phyloP scores from a whole-genome alignment of 64 coral and sea anemone genomes.

The Cladopsammia gracilis region DNA sequence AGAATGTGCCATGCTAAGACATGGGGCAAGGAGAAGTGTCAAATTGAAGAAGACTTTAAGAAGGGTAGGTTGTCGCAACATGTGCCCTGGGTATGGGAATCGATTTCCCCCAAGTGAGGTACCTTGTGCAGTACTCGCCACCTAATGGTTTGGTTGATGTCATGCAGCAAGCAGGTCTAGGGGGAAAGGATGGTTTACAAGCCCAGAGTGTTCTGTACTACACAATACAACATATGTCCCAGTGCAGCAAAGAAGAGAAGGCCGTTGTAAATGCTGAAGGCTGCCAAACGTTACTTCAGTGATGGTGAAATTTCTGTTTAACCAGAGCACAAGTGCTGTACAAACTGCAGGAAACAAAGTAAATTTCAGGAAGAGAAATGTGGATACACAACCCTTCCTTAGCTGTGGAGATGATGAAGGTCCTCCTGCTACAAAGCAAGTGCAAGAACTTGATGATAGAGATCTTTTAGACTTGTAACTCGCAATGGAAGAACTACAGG shows the following conservation, averaged over 20 bases:
- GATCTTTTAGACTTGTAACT: neutral
- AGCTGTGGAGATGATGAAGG: neutral
- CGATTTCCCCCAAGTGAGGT: too few species aligned
- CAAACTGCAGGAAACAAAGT: neutral
- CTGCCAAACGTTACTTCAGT: neutral
- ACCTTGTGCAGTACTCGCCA: too few species aligned
- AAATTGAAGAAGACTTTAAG: too few species aligned
- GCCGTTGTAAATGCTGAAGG: neutral
- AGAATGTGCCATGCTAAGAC: too few species aligned
- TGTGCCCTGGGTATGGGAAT: too few species aligned
- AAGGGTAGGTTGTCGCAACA: too few species aligned
- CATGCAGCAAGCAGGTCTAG: too few species aligned
- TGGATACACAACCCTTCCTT: neutral
- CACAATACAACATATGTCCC: neutral
- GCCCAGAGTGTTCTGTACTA: neutral
- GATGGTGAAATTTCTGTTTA: neutral
- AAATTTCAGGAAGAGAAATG: neutral
- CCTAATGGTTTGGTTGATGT: too few species aligned
- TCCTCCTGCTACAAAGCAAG: neutral
- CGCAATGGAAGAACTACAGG: neutral
- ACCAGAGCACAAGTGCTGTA: neutral
- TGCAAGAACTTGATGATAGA: neutral
- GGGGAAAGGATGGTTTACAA: too few species aligned
- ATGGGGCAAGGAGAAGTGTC: too few species aligned
- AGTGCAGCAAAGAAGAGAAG: neutral